A percentile compares a stretch with the other conserved stretches of the same genome.
Conservation (phyloP, 2,888 invertebrate species). For the Lapara coniferarum region DNA sequence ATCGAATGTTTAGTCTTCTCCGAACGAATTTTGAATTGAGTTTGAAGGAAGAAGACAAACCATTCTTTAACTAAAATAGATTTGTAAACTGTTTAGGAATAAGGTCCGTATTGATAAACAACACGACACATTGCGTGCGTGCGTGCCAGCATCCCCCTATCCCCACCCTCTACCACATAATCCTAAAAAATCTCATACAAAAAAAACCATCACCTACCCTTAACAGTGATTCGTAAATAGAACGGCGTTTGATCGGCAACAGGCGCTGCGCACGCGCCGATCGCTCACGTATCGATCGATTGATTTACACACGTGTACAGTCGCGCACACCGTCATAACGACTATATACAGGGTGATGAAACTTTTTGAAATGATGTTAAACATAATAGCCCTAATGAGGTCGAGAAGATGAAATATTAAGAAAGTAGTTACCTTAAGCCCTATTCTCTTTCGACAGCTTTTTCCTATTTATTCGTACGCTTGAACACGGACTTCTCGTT, state of each 20-base stretch:
- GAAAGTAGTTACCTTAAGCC: too few relatives aligned
- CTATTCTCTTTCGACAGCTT: too few relatives aligned
- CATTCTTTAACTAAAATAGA: too few relatives aligned
- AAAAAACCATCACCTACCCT: conserved; percentile 46
- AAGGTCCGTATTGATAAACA: too few relatives aligned
- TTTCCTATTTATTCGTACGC: too few relatives aligned
- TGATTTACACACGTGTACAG: conserved; percentile 67
- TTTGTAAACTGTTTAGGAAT: too few relatives aligned
- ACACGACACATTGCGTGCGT: too few relatives aligned
- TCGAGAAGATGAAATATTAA: too few relatives aligned
- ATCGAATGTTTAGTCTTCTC: too few relatives aligned
- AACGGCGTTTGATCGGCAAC: conserved; percentile 65
- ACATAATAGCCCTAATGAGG: neutral
- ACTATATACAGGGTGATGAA: conserved; percentile 22
- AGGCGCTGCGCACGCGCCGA: conserved; percentile 68
- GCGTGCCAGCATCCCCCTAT: neutral
- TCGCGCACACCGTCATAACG: conserved; percentile 39
- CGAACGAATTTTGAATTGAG: too few relatives aligned
- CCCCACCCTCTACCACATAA: neutral
- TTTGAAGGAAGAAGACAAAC: too few relatives aligned
- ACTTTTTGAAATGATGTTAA: neutral
- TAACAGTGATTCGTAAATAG: conserved; percentile 66
- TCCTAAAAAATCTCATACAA: neutral
- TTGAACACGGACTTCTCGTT: too few relatives aligned
- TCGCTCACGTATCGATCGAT: conserved; percentile 69